Conservation (phyloP, 2,888 invertebrate genomes). For the Aleiodes alternator region DNA sequence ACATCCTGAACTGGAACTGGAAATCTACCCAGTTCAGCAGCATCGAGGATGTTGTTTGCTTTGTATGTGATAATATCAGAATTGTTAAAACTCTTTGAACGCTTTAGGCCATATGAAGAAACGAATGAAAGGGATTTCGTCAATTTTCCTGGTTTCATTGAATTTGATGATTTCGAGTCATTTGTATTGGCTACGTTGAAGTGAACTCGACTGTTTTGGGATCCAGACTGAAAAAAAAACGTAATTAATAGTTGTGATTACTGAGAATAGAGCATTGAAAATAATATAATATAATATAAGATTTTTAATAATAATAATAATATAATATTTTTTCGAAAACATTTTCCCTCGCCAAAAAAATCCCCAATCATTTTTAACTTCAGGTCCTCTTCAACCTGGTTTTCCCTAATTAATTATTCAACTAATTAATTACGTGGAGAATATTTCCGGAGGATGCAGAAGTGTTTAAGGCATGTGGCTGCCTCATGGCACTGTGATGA, state of each 20-base stretch:
- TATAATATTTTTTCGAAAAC: too few species aligned
- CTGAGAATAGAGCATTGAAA: too few species aligned
- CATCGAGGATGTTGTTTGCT: constrained; percentile 77
- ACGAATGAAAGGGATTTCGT: constrained; percentile 72
- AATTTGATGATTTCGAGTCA: constrained; percentile 52
- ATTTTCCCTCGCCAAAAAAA: too few species aligned
- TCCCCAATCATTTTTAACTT: too few species aligned
- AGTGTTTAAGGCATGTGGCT: constrained; percentile 71
- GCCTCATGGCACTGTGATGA: constrained; percentile 61
- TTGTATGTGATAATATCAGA: constrained; percentile 83
- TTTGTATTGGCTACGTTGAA: constrained; percentile 66
- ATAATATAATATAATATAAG: too few species aligned
- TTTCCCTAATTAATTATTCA: too few species aligned
- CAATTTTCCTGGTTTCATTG: constrained; percentile 68
- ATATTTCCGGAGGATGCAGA: constrained; percentile 82
- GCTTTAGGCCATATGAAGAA: constrained; percentile 79
- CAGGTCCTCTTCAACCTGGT: too few species aligned
- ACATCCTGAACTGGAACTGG: constrained; percentile 84
- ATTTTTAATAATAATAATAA: too few species aligned
- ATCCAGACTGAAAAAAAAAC: constrained; percentile 8
- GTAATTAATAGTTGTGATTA: too few species aligned
- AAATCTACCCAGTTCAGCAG: constrained; percentile 86
- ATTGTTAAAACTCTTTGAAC: constrained; percentile 89
- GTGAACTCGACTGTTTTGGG: constrained; percentile 65
- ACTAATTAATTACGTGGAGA: constrained; percentile 76